Evolutionary conservation across 2,113 vertebrate genomes (phyloP).

Genomic region (Columbina picui): DNA sequence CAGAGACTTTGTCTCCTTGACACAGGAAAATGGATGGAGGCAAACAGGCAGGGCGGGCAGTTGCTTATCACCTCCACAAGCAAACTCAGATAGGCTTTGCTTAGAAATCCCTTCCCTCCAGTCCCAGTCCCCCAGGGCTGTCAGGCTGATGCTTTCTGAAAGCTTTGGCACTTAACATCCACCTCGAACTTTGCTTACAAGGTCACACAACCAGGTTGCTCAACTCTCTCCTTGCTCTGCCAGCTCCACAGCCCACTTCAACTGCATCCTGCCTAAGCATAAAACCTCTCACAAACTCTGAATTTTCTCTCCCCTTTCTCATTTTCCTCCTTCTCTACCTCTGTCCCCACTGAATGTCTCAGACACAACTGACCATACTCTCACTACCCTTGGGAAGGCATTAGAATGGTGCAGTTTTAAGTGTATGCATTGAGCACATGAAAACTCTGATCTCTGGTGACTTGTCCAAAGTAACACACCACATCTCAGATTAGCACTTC

Average conservation of each 20-base stretch:
- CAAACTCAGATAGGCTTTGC: neutral
- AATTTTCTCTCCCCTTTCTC: neutral
- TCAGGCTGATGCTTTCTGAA: neutral
- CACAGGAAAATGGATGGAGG: neutral
- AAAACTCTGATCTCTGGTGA: neutral
- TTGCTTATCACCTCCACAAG: neutral
- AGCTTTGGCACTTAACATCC: neutral
- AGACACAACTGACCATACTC: neutral
- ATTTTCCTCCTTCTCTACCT: neutral
- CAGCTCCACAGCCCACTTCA: neutral
- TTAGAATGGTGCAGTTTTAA: fast-evolving
- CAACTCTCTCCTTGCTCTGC: neutral
- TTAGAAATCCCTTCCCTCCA: neutral
- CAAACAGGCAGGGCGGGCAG: neutral
- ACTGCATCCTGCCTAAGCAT: neutral
- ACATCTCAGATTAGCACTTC: neutral
- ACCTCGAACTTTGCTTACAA: neutral
- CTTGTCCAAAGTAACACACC: neutral
- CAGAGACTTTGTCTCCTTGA: neutral
- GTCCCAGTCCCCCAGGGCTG: neutral
- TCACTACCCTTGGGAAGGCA: neutral
- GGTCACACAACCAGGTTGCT: neutral
- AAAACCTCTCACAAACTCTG: neutral
- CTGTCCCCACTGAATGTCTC: neutral
- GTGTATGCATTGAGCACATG: neutral